A percentile compares a stretch with the other conserved stretches of the same genome.
Evolutionary conservation across 2,113 vertebrate species (phyloP).

Genomic region (Ptilonorhynchus violaceus): DNA sequence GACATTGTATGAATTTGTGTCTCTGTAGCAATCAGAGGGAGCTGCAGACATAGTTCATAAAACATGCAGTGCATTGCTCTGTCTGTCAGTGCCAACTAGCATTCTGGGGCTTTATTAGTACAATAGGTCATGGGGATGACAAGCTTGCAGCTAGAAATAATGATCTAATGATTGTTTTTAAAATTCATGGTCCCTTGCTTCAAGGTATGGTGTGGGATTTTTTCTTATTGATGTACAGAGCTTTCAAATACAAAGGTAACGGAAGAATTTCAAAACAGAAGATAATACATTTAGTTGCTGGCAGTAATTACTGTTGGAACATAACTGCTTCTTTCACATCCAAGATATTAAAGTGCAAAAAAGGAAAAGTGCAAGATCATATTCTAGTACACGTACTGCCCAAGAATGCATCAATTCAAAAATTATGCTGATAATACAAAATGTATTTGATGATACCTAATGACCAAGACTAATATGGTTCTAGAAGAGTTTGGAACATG

Average conservation of each 20-base stretch:
- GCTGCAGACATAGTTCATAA: slow-evolving; percentile 4
- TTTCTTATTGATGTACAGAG: not conserved
- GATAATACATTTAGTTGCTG: not conserved
- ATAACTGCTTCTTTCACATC: not conserved
- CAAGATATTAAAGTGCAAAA: not conserved
- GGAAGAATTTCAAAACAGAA: not conserved
- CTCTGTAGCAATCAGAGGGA: not conserved
- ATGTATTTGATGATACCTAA: not conserved
- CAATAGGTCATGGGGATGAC: slow-evolving; percentile 28
- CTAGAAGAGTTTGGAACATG: not conserved
- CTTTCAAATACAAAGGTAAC: not conserved
- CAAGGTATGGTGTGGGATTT: not conserved
- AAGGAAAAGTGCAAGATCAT: not conserved
- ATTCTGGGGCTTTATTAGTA: slow-evolving; percentile 42
- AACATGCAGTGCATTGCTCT: not conserved
- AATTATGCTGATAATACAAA: not conserved
- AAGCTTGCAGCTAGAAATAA: slow-evolving; percentile 50
- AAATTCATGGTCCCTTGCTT: not conserved
- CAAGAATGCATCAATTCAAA: not conserved
- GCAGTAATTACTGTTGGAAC: not conserved
- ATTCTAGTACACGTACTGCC: not conserved
- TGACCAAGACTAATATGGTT: not conserved
- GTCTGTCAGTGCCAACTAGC: not conserved
- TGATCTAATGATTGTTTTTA: slow-evolving; percentile 19
- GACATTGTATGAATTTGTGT: slow-evolving; percentile 37